These are phyloP conservation scores for Sorex fumeus DNA, from an alignment of 2,113 vertebrate genomes.

Conservation along the genomic window DNA sequence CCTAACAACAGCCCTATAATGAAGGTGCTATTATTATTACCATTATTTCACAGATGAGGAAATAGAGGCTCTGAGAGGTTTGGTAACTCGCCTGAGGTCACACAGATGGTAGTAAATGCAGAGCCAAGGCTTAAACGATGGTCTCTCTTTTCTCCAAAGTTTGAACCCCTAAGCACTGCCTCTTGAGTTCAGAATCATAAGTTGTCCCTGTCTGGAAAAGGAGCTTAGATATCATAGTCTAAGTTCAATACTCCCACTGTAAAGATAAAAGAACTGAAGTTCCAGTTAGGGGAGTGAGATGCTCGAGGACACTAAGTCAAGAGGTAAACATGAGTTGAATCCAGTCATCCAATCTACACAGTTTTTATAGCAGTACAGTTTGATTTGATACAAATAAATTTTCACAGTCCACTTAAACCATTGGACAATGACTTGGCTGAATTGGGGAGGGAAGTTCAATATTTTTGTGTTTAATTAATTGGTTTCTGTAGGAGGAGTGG, in stretches of 20 bases:
- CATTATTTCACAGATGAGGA: slow-evolving; percentile 67
- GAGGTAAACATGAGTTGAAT: slow-evolving; percentile 43
- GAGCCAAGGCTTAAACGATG: slow-evolving; percentile 53
- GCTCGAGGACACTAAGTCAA: neutral
- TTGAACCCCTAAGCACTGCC: slow-evolving; percentile 25
- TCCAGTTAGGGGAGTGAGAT: neutral
- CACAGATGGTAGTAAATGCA: slow-evolving; percentile 63
- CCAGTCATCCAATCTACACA: neutral
- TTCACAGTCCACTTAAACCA: slow-evolving; percentile 28
- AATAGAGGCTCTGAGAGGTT: slow-evolving; percentile 64
- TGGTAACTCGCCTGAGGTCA: slow-evolving; percentile 67
- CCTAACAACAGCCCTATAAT: slow-evolving; percentile 52
- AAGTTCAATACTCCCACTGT: neutral
- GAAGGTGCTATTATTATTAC: slow-evolving; percentile 62
- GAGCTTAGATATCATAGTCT: slow-evolving; percentile 21
- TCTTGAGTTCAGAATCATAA: slow-evolving; percentile 48
- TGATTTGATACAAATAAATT: slow-evolving; percentile 62
- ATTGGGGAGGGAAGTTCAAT: slow-evolving; percentile 22
- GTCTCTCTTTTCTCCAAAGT: slow-evolving; percentile 29
- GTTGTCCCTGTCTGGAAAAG: slow-evolving; percentile 2
- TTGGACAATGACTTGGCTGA: slow-evolving; percentile 36
- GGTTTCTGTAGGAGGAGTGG: slow-evolving; percentile 10
- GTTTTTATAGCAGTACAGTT: slow-evolving; percentile 48
- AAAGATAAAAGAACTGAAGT: slow-evolving; percentile 59
- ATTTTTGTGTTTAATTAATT: slow-evolving; percentile 52